Evolutionary conservation across 2,888 invertebrate genomes (phyloP).

Genomic region (Harpalus rufipes): DNA sequence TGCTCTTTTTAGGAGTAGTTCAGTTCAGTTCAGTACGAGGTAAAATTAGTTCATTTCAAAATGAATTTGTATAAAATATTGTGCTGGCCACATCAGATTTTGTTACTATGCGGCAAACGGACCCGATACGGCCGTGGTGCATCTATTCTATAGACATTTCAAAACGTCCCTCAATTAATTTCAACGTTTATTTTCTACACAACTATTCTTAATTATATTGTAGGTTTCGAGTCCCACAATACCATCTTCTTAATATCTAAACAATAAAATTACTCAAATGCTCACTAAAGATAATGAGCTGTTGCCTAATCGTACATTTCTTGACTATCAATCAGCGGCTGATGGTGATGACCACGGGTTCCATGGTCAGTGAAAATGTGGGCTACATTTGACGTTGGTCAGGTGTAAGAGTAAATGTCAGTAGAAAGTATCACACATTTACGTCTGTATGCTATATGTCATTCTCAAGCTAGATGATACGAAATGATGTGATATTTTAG

Average conservation of each 20-base stretch:
- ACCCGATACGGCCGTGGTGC: too few species aligned
- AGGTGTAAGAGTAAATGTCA: background rate
- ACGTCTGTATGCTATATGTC: background rate
- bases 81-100: too few species aligned
- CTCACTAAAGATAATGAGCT: background rate
- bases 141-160: too few species aligned
- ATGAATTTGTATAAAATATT: too few species aligned
- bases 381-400: conserved; percentile 29
- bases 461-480: background rate
- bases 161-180: too few species aligned
- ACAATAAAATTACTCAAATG: background rate
- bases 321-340: conserved; percentile 22
- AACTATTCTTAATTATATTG: too few species aligned
- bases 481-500: background rate
- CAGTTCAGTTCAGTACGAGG: too few species aligned
- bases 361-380: conserved; percentile 37
- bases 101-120: too few species aligned
- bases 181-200: too few species aligned
- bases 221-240: too few species aligned
- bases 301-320: background rate
- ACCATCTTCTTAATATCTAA: background rate
- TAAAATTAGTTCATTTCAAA: too few species aligned
- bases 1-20: too few species aligned
- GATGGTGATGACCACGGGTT: background rate
- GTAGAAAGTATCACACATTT: background rate